Percentiles rank a stretch among this genome's conserved stretches.
phyloP scores from a whole-genome alignment of 1,140 invertebrate species.

The Trissolcus basalis region DNA sequence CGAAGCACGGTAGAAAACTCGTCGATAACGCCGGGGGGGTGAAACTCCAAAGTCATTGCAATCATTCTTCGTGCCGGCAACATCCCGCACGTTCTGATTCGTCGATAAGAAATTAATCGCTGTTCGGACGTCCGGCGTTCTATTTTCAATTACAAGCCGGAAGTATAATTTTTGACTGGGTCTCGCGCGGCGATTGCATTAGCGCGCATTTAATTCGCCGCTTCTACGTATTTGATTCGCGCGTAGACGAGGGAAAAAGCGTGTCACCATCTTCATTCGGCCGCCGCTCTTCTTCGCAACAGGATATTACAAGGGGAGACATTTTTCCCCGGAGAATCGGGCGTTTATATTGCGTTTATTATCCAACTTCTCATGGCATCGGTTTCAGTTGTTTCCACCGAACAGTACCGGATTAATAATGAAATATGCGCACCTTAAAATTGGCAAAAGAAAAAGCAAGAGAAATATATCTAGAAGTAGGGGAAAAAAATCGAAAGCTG shows the following conservation, averaged over 20 bases:
- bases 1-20: constrained; percentile 38
- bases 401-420: constrained; percentile 31
- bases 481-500: too few species aligned
- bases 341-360: constrained; percentile 62
- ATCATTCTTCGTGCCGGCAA: constrained; percentile 33
- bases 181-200: constrained; percentile 8
- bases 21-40: constrained; percentile 35
- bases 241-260: constrained; percentile 40
- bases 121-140: constrained; percentile 5
- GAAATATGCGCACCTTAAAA: constrained; percentile 5
- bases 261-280: constrained; percentile 45
- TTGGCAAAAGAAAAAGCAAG: too few species aligned
- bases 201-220: constrained; percentile 63
- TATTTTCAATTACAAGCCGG: constrained; percentile 21
- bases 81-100: constrained; percentile 19
- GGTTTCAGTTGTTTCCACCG: constrained; percentile 41
- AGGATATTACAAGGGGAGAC: constrained; percentile 51
- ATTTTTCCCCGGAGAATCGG: constrained; percentile 44
- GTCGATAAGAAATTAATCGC: constrained; percentile 48
- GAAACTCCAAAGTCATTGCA: constrained; percentile 57
- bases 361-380: constrained; percentile 50
- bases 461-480: too few species aligned
- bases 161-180: constrained; percentile 16
- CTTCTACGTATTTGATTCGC: constrained; percentile 54
- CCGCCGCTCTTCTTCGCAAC: constrained; percentile 21